Evolutionary conservation across 2,797 vertebrate genomes (phyloP), one percentile per base, ranked within the genome.

Genomic region (Microctenopoma steveboyesi): DNA sequence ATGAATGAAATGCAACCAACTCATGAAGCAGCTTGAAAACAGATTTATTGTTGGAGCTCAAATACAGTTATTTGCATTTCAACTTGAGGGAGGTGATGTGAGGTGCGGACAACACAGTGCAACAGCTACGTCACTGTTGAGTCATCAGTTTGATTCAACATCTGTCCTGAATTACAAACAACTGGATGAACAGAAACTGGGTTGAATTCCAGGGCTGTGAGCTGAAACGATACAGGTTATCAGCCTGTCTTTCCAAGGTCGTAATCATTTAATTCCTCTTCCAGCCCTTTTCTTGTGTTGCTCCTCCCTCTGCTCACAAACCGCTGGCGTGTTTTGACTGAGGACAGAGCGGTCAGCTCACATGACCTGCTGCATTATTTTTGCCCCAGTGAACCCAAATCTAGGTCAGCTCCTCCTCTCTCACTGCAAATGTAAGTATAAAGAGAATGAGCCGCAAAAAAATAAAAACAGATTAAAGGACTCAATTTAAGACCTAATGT

Each of bases 301-400:
- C 3, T 39, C 5, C 62, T 62, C 61, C 48, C 22, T 43, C 70
- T 55, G 13, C 59, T 60, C 51, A 47, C 46, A 67, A 68, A 72
- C 63, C 51, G 55, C 58, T 69, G 67, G 85, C 76, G 77, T 86
- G 86, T 88, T 89, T 74, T 87, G 83, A 84, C 79, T 46, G 51
- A 48, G 76, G 64, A 81, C 72, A 48, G 30, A 40, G 43, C 11
- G 25, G 61, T 33, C 2, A 2, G 40, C 52, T 88, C 83, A 89
- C 72, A 53, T 87, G 83, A 79, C 58, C 67, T 39, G 64, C 63
- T 67, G 63, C 78, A 74, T 83, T 83, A 66, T 83, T 67, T 81
- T 65, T 78, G 63, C 69, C 68, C 37, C 55, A 51, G 63, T 64
- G 81, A 71, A 37, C 40, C 25, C 47, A 30, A 65, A 91, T 88